Conservation (phyloP, 2,113 vertebrate genomes). For the Apodemus sylvaticus region DNA sequence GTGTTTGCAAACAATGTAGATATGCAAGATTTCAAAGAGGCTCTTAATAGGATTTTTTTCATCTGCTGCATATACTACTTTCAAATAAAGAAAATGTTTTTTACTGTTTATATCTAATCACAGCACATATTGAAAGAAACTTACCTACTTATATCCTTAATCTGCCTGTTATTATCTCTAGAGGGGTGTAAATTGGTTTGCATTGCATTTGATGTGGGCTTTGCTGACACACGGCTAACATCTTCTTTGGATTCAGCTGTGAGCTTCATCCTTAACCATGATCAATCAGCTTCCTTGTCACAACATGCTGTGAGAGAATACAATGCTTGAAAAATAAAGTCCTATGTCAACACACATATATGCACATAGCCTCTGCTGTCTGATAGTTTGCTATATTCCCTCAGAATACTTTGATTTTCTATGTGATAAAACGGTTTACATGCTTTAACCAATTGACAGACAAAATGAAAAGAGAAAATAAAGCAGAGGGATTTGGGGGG, state of each 20-base stretch:
- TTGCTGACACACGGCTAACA: neutral
- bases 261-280: neutral
- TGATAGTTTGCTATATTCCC: neutral
- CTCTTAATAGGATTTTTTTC: constrained; percentile 39
- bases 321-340: neutral
- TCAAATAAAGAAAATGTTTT: constrained; percentile 49
- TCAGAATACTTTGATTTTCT: neutral
- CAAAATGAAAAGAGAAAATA: too few relatives aligned
- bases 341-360: neutral
- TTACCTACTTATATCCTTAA: constrained; percentile 36
- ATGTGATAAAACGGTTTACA: neutral
- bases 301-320: neutral
- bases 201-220: neutral
- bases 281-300: neutral
- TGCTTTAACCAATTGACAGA: neutral
- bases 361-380: neutral
- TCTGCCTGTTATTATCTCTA: neutral
- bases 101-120: constrained; percentile 36
- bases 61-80: constrained; percentile 66
- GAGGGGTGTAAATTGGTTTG: neutral
- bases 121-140: constrained; percentile 27
- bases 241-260: neutral
- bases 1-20: constrained; percentile 54
- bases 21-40: constrained; percentile 29
- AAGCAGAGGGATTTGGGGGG: neutral